Evolutionary conservation across 2,797 vertebrate genomes (phyloP), one percentile per base, ranked within the genome.

Genomic region (Crocidura indochinensis): DNA sequence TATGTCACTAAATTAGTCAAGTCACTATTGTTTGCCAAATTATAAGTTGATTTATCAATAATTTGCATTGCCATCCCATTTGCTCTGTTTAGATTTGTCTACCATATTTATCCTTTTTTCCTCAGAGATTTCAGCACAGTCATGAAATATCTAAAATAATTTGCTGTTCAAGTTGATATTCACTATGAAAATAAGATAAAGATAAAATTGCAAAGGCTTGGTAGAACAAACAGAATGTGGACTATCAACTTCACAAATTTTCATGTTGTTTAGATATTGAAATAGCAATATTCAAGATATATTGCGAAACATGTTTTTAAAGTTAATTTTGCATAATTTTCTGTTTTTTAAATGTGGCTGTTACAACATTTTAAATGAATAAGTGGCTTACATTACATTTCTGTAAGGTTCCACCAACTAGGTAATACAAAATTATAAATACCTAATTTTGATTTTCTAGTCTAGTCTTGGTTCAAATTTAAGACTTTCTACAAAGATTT

Each of bases 371-470:
- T 76, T 29, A 75, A 90, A 62, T 80, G 11, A 86, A 62, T 80
- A 9, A 86, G n/a, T 68, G 75, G 49, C 53, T 27, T 80, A 73
- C 20, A 51, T 78, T 82, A 29, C 2, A 84, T 87, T 89, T 87
- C 47, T 84, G 14, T 53, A 53, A 38, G 51, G 11, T 53, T 15
- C 51, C 12, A 53, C 11, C 15, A 53, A 14, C 11, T 53, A 53
- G 51, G 51, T 14, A 17, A 53, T 53, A 53, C 17, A 53, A 53
- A 64, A 64, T 64, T 75, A 73, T 7, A 75, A 24, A 76, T 91
- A 88, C 80, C 44, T 6, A 8, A 71, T 85, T 90, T 90, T 87
- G 78, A 72, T 53, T 44, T 84, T 49, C 72, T 88, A 79, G 67
- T 86, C 29, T 69, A 69, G 1, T 7, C 26, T 92, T 95, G 81